Conservation (phyloP, 2,113 vertebrate genomes). For the Conger conger region DNA sequence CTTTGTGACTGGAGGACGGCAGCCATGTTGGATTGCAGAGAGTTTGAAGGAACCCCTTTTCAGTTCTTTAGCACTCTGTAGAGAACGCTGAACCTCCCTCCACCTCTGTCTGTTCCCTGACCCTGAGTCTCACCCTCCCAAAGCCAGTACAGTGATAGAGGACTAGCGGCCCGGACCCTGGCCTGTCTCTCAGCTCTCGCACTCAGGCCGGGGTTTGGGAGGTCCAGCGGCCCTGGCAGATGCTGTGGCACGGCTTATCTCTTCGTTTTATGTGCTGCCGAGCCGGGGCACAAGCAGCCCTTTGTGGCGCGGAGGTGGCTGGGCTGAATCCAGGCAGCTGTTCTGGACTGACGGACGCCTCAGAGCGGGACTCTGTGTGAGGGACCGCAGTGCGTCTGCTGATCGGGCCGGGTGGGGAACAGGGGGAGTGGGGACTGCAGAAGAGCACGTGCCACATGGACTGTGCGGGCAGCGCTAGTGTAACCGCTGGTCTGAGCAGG, state of each 20-base stretch:
- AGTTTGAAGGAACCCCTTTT: neutral
- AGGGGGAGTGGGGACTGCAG: neutral
- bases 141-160: neutral
- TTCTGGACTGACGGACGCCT: constrained; percentile 66
- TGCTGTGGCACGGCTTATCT: constrained; percentile 66
- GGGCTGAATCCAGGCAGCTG: constrained; percentile 72
- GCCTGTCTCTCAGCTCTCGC: constrained; percentile 39
- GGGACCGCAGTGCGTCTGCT: neutral
- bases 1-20: neutral
- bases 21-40: neutral
- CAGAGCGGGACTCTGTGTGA: neutral
- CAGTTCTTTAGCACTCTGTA: neutral
- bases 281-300: constrained; percentile 67
- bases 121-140: neutral
- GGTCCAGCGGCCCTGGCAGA: constrained; percentile 59
- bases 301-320: constrained; percentile 72
- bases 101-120: neutral
- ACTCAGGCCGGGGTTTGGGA: constrained; percentile 66
- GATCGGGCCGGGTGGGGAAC: neutral
- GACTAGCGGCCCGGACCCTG: neutral
- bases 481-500: neutral
- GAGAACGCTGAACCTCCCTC: neutral
- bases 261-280: constrained; percentile 70
- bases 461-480: neutral
- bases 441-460: neutral